phyloP scores from a whole-genome alignment of 1,140 invertebrate species.

The Meloidogyne chitwoodi region DNA sequence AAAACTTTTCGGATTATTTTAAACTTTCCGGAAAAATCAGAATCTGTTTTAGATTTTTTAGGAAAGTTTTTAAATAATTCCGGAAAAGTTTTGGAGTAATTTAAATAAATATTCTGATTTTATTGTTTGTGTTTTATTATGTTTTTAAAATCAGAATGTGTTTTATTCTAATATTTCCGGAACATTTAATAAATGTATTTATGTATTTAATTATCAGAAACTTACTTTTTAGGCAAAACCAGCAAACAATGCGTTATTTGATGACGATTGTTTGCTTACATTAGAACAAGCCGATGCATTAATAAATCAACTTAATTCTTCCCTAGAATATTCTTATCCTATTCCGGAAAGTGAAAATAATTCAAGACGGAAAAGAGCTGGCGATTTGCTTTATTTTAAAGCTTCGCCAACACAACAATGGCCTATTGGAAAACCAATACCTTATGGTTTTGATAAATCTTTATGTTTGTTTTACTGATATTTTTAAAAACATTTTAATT shows the following conservation, averaged over 20 bases:
- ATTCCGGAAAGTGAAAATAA: background rate
- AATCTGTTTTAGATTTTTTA: too few relatives aligned
- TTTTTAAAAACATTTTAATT: background rate
- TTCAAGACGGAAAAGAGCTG: background rate
- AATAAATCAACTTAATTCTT: conserved; percentile 5
- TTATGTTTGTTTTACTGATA: background rate
- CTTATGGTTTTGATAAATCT: conserved; percentile 21
- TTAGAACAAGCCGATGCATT: conserved; percentile 26
- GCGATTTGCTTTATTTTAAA: conserved; percentile 20
- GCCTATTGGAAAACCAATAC: conserved; percentile 20
- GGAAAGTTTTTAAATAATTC: too few relatives aligned
- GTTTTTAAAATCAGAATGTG: too few relatives aligned
- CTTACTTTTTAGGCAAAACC: conserved; percentile 22
- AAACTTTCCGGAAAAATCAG: too few relatives aligned
- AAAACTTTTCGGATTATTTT: too few relatives aligned
- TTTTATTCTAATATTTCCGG: too few relatives aligned
- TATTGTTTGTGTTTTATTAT: too few relatives aligned
- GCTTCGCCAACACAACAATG: conserved; percentile 9
- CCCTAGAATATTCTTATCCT: background rate
- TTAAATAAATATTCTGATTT: too few relatives aligned
- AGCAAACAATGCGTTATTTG: conserved; percentile 43
- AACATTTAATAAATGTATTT: too few relatives aligned
- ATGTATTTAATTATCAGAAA: too few relatives aligned
- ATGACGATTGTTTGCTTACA: conserved; percentile 45
- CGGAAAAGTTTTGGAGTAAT: too few relatives aligned